A percentile compares a stretch with the other conserved stretches of the same genome.
These are phyloP conservation scores for Callyntrura guangdongensis DNA, from an alignment of 2,888 invertebrate species.

Conservation along the genomic window DNA sequence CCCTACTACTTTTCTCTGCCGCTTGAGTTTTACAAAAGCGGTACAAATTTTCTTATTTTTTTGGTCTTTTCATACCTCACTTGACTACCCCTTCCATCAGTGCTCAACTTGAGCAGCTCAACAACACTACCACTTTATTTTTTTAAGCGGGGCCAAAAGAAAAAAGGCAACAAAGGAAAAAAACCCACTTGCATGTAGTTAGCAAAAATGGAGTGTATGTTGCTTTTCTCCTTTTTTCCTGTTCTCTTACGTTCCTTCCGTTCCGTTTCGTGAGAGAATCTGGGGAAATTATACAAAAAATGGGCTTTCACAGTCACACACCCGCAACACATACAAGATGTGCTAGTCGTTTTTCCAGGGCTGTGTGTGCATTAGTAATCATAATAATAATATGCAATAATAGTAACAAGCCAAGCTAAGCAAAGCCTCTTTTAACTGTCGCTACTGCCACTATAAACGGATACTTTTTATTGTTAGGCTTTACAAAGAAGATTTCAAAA, in stretches of 20 bases:
- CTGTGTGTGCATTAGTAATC: slow-evolving; percentile 9
- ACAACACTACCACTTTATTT: slow-evolving; percentile 43
- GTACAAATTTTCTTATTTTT: background rate
- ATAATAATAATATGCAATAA: slow-evolving; percentile 75
- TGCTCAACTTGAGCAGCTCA: background rate
- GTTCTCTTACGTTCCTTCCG: slow-evolving; percentile 31
- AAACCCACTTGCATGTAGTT: slow-evolving; percentile 55
- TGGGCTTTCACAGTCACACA: slow-evolving; percentile 10
- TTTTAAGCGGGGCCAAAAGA: slow-evolving; percentile 36
- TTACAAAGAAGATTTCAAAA: background rate
- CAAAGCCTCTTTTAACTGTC: slow-evolving; percentile 54
- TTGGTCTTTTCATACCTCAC: background rate
- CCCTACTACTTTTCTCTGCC: slow-evolving; percentile 30
- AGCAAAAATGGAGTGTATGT: slow-evolving; percentile 29
- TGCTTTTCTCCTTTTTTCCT: slow-evolving; percentile 46
- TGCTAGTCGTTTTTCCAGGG: background rate
- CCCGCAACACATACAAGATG: too few relatives aligned
- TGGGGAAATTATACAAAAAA: slow-evolving; percentile 54
- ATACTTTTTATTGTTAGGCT: background rate
- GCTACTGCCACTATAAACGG: background rate
- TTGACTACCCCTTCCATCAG: slow-evolving; percentile 16
- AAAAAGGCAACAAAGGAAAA: slow-evolving; percentile 56
- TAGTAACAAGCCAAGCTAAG: slow-evolving; percentile 71
- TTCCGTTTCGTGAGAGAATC: slow-evolving; percentile 43
- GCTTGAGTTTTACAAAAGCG: background rate